Conservation (phyloP, 2,797 vertebrate genomes). For the Mallotus villosus region DNA sequence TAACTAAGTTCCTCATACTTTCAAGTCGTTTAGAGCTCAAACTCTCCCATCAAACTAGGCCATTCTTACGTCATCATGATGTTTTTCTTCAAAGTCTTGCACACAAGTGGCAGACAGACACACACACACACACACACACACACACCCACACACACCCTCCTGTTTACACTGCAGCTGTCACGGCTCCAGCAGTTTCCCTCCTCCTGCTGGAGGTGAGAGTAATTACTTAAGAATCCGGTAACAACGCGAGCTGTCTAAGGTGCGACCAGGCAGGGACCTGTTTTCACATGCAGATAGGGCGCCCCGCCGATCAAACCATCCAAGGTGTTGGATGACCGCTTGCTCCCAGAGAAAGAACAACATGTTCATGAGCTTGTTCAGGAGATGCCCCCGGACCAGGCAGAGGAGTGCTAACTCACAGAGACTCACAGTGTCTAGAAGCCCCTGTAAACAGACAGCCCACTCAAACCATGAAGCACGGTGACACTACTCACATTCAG, state of each 20-base stretch:
- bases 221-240: constrained; percentile 73
- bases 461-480: constrained; percentile 38
- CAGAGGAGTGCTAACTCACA: constrained; percentile 72
- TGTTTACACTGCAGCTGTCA: constrained; percentile 29
- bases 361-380: constrained; percentile 73
- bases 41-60: too few relatives aligned
- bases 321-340: constrained; percentile 71
- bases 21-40: too few relatives aligned
- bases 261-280: constrained; percentile 48
- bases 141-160: constrained; percentile 23
- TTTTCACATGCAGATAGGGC: constrained; percentile 67
- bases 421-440: constrained; percentile 50
- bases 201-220: constrained; percentile 70
- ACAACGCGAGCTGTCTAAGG: constrained; percentile 61
- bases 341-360: constrained; percentile 66
- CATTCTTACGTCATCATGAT: too few relatives aligned
- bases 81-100: too few relatives aligned
- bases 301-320: constrained; percentile 72
- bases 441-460: constrained; percentile 65
- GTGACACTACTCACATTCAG: constrained; percentile 52
- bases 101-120: constrained; percentile 10
- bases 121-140: constrained; percentile 13
- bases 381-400: constrained; percentile 72
- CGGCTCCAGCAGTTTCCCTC: constrained; percentile 54
- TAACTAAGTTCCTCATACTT: too few relatives aligned